Evolutionary conservation across 2,888 invertebrate genomes (phyloP), one percentile per base, ranked within the genome.

Genomic region (Drosophila nr. perissopoda): DNA sequence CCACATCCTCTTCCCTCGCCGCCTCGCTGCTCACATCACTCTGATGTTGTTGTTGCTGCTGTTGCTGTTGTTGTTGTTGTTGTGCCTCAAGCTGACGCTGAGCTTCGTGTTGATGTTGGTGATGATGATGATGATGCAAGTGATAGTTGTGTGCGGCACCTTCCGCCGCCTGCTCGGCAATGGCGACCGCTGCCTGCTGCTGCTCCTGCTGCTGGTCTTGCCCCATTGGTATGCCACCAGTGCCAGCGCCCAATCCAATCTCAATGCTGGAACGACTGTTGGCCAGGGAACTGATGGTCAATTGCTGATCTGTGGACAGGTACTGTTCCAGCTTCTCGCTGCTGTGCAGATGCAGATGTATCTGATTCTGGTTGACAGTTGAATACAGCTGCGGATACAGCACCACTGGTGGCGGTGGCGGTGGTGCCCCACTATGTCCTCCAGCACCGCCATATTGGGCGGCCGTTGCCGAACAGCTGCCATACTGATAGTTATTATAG

Each of bases 321-420:
- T 95, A 95, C 89, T 95, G 95, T 80, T 96, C 96, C 78, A 95
- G 83, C 91, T 95, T 96, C 61, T 96, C 96, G 8, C 94, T 93
- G 25, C 94, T 94, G 92, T 97, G 97, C 34, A 96, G 92, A 88
- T 97, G 97, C 29, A 97, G 94, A 91, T 97, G 97, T 73, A 97
- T 97, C 94, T 97, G 97, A 92, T 97, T 97, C 92, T 97, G 97
- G 91, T 97, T 97, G 62, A 97, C 97, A 31, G 97, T 97, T 49
- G 97, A 97, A 92, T 97, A 96, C 0, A 97, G 94, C 87, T 96
- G 96, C 0, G 97, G 97, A 88, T 95, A 95, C 0, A 97, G 94
- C 27, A 97, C 95, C 95, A 97, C 96, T 3, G 96, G 94, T 2
- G 95, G 93, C 7, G 95, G 93, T 34, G 92, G 92, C 7, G 91